Conservation (phyloP, 2,888 invertebrate species). For the Idaea aversata region DNA sequence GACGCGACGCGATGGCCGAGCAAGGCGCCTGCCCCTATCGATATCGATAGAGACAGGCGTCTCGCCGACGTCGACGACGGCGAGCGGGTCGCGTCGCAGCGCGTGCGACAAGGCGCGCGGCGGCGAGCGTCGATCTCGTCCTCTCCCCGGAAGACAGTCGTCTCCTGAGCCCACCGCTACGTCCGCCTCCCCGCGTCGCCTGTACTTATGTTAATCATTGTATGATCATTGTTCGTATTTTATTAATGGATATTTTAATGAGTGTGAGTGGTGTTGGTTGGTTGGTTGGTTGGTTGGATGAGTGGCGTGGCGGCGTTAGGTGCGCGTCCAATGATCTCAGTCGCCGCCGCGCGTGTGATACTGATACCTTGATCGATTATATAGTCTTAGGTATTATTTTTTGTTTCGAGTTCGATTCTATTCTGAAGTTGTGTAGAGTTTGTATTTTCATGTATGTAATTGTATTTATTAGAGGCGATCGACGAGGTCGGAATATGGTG, state of each 20-base stretch:
- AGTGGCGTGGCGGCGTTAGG: slow-evolving; percentile 62
- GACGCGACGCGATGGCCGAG: slow-evolving; percentile 19
- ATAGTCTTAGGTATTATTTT: slow-evolving; percentile 74
- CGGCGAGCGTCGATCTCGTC: slow-evolving; percentile 52
- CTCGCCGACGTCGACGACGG: slow-evolving; percentile 21
- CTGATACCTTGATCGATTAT: slow-evolving; percentile 65
- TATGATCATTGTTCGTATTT: slow-evolving; percentile 62
- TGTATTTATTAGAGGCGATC: slow-evolving; percentile 76
- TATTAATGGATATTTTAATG: slow-evolving; percentile 51
- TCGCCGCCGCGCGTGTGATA: slow-evolving; percentile 74
- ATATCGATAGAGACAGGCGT: slow-evolving; percentile 1
- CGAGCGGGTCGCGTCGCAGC: slow-evolving; percentile 25
- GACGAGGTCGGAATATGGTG: slow-evolving; percentile 61
- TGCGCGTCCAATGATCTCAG: slow-evolving; percentile 70
- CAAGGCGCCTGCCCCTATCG: slow-evolving; percentile 22
- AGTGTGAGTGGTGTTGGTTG: slow-evolving; percentile 41
- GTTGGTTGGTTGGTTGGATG: slow-evolving; percentile 39
- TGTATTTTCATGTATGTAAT: slow-evolving; percentile 72
- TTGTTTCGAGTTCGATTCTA: slow-evolving; percentile 77
- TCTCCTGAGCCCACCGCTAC: slow-evolving; percentile 54
- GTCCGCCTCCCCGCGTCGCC: slow-evolving; percentile 56
- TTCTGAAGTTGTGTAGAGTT: slow-evolving; percentile 75
- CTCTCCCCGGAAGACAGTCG: slow-evolving; percentile 20
- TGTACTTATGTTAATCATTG: slow-evolving; percentile 58
- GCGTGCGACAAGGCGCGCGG: slow-evolving; percentile 24